phyloP scores from a whole-genome alignment of 2,888 invertebrate genomes.

The Melipona beecheii region DNA sequence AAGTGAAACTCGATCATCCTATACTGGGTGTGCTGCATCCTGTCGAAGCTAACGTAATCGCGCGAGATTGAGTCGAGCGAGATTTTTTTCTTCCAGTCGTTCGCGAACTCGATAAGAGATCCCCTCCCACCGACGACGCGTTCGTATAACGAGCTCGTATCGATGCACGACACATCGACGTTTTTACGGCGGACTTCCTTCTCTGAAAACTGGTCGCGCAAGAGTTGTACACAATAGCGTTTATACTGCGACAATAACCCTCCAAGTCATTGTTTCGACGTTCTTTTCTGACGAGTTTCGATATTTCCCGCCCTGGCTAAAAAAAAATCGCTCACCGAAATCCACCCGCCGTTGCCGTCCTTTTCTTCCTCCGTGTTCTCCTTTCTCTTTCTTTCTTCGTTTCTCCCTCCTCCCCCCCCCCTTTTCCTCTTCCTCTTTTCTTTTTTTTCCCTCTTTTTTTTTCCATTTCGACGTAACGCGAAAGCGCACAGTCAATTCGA shows the following conservation, averaged over 20 bases:
- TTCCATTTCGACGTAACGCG: conserved; percentile 26
- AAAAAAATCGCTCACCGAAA: conserved; percentile 5
- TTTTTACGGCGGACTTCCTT: conserved; percentile 25
- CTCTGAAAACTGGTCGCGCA: background rate
- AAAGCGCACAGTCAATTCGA: conserved; percentile 69
- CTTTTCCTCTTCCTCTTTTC: too few relatives aligned
- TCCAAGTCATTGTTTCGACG: conserved; percentile 18
- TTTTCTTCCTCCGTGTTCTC: too few relatives aligned
- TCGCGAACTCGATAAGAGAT: background rate
- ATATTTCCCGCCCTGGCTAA: background rate
- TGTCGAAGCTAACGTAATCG: conserved; percentile 27
- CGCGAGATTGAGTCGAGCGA: background rate
- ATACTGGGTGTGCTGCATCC: conserved; percentile 64
- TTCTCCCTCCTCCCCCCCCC: too few relatives aligned
- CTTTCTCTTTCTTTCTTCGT: background rate
- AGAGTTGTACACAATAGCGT: conserved; percentile 28
- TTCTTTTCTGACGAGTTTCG: background rate
- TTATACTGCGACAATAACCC: conserved; percentile 12
- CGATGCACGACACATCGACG: background rate
- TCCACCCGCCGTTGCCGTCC: background rate
- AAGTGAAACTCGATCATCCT: conserved; percentile 72
- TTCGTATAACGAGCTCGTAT: conserved; percentile 1
- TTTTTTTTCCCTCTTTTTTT: background rate
- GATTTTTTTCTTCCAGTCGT: background rate
- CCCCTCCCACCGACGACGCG: too few relatives aligned